phyloP scores from a whole-genome alignment of 1,140 invertebrate genomes.

The Doryteuthis pealeii region DNA sequence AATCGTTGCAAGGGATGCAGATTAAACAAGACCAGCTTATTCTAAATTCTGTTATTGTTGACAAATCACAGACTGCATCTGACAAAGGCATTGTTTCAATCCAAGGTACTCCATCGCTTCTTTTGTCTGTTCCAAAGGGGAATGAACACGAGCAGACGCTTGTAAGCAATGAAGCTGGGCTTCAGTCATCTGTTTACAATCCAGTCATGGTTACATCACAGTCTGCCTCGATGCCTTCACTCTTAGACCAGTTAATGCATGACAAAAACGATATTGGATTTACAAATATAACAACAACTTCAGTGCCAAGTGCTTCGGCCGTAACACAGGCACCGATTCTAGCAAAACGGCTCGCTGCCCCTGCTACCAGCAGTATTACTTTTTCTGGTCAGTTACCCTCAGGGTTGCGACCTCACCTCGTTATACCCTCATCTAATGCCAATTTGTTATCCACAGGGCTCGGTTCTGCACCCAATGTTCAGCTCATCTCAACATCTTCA shows the following conservation, averaged over 20 bases:
- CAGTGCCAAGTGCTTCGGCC: neutral
- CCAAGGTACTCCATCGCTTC: neutral
- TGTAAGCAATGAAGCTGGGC: neutral
- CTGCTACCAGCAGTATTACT: neutral
- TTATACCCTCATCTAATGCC: neutral
- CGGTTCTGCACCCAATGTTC: neutral
- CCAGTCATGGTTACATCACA: neutral
- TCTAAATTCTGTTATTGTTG: neutral
- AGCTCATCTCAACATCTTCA: slow-evolving; percentile 1
- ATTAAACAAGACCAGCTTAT: slow-evolving; percentile 8
- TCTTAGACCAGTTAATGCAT: neutral
- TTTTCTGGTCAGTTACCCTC: slow-evolving; percentile 1
- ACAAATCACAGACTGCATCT: neutral
- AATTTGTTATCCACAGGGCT: neutral
- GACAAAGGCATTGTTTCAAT: neutral
- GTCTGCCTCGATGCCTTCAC: neutral
- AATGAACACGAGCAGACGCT: neutral
- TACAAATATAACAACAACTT: neutral
- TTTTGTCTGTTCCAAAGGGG: neutral
- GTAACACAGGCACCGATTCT: slow-evolving; percentile 1
- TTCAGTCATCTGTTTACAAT: neutral
- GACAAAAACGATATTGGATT: neutral
- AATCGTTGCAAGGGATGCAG: neutral
- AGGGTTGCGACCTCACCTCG: neutral
- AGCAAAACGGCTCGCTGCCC: neutral